These are phyloP conservation scores for Drosophila mimetica DNA, from an alignment of 2,888 invertebrate species.

Conservation along the genomic window DNA sequence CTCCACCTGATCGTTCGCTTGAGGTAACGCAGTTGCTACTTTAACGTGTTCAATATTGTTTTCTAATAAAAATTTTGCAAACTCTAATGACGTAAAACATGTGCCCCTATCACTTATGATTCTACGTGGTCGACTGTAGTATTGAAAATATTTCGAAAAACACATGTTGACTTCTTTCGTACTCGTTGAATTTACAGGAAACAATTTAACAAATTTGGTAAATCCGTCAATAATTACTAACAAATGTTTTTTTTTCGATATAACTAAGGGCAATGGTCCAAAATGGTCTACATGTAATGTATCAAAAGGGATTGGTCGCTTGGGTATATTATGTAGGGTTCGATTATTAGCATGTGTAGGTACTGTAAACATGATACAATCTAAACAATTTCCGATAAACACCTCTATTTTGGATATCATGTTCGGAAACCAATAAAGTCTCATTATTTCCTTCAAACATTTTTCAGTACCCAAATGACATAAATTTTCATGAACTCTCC, in stretches of 20 bases:
- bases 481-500: too few relatives aligned
- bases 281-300: background rate
- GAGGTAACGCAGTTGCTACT: too few relatives aligned
- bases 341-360: too few relatives aligned
- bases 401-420: too few relatives aligned
- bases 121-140: constrained; percentile 3
- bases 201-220: constrained; percentile 4
- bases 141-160: constrained; percentile 6
- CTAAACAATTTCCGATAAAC: too few relatives aligned
- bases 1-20: background rate
- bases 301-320: constrained; percentile 1
- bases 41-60: too few relatives aligned
- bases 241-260: constrained; percentile 4
- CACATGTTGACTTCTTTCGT: background rate
- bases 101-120: background rate
- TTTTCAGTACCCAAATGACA: too few relatives aligned
- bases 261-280: too few relatives aligned
- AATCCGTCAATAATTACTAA: too few relatives aligned
- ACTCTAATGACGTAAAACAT: background rate
- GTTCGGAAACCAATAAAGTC: too few relatives aligned
- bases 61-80: background rate
- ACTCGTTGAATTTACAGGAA: constrained; percentile 1
- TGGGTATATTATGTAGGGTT: background rate
- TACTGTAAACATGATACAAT: too few relatives aligned
- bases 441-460: too few relatives aligned